phyloP scores from a whole-genome alignment of 2,888 invertebrate genomes.

The Hofmannophila pseudospretella region DNA sequence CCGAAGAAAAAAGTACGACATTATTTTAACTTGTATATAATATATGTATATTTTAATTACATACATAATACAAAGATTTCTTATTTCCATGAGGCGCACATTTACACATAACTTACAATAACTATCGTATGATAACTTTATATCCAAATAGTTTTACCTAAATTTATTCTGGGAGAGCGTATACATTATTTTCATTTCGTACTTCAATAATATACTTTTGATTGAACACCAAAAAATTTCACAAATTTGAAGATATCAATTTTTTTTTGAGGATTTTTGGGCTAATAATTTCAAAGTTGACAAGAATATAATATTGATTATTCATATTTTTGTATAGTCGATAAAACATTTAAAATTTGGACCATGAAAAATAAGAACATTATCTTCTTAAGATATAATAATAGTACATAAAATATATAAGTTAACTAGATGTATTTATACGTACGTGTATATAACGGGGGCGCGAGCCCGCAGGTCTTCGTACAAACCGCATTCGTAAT shows the following conservation, averaged over 20 bases:
- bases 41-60: slow-evolving; percentile 76
- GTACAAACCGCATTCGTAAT: slow-evolving; percentile 71
- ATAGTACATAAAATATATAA: slow-evolving; percentile 78
- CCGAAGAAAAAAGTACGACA: slow-evolving; percentile 70
- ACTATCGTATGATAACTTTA: slow-evolving; percentile 71
- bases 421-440: slow-evolving; percentile 72
- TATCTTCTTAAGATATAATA: slow-evolving; percentile 77
- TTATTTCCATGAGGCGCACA: slow-evolving; percentile 74
- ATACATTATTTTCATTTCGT: slow-evolving; percentile 72
- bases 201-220: slow-evolving; percentile 66
- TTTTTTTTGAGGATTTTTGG: slow-evolving; percentile 68
- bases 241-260: slow-evolving; percentile 70
- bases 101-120: slow-evolving; percentile 70
- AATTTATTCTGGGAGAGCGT: slow-evolving; percentile 74
- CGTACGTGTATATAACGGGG: slow-evolving; percentile 55
- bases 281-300: slow-evolving; percentile 71
- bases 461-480: slow-evolving; percentile 39
- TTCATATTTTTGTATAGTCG: slow-evolving; percentile 77
- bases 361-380: slow-evolving; percentile 78
- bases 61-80: slow-evolving; percentile 75
- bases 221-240: slow-evolving; percentile 76
- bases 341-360: slow-evolving; percentile 79
- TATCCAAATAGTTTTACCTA: slow-evolving; percentile 75
- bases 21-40: slow-evolving; percentile 73
- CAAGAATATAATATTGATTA: slow-evolving; percentile 77